Base-by-base conservation (phyloP, 2,888 invertebrate genomes). In the Galerucella nymphaeae region DNA sequence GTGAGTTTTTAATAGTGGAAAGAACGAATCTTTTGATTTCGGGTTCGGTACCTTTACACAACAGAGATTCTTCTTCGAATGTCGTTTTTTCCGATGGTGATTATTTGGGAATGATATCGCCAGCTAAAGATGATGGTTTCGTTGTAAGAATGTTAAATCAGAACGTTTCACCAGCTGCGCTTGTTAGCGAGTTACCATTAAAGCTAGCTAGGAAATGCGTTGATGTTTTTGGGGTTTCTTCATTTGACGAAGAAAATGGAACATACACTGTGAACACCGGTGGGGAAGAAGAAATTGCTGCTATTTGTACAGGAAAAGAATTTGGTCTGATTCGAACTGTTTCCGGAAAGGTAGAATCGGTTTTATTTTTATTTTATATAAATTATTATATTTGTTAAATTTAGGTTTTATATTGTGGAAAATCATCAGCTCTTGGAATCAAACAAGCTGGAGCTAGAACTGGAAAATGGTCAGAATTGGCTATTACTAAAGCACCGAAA, bases 271-370 rank as follows among this genome's bases (percentile, higher is more conserved):
- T 86, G 10, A 86, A 83, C 70, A 84, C 83, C 11, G 85, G 83
- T 45, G 84, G 79, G 77, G 96, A 96, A 78, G 95, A 96, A 80
- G 96, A 96, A 80, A 89, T 95, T 0, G 87, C 90, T 13, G 90
- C 90, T 63, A 92, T 98, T 68, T 90, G 91, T 58, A 93, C 94
- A 58, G 97, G 97, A 38, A 97, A 96, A 86, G 97, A 98, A 81
- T 98, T 98, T 85, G 94, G 93, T 1, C 87, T 98, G 57, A 89
- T 97, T 4, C 91, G 92, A 80, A 96, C 96, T 8, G 88, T 90
- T n/a, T 92, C 93, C 66, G 97, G 97, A 76, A 95, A 95, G 89
- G 94, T 94, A 85, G 78, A 79, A 64, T 59, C 11, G 53, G 59
- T 30, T 63, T 2, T 66, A 14, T 23, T 74, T 14, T 70, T 71